Evolutionary conservation across 2,888 invertebrate genomes (phyloP).

Genomic region (Pomacea canaliculata): DNA sequence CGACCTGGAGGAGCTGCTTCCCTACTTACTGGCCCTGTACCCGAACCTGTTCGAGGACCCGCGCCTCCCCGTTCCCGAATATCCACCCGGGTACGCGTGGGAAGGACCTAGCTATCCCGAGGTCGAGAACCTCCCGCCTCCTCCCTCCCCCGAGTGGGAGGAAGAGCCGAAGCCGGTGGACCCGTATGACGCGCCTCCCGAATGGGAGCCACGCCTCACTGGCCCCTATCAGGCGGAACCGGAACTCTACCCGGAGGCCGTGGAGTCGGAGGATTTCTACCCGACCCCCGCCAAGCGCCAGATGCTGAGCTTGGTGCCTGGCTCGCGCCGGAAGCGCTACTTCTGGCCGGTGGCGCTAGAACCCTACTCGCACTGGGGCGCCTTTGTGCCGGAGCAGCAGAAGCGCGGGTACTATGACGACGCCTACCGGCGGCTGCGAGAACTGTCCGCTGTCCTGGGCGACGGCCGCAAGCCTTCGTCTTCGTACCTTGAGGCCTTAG

Average conservation of each 20-base stretch:
- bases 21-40: constrained; percentile 27
- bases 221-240: constrained; percentile 7
- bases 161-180: constrained; percentile 1
- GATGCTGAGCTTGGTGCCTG: constrained; percentile 33
- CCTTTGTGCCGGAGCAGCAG: constrained; percentile 37
- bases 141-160: constrained; percentile 2
- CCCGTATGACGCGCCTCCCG: constrained; percentile 9
- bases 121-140: constrained; percentile 5
- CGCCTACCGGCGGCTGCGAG: constrained; percentile 37
- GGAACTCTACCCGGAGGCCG: constrained; percentile 18
- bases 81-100: constrained; percentile 20
- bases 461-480: constrained; percentile 31
- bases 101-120: constrained; percentile 19
- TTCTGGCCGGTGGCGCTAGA: constrained; percentile 40
- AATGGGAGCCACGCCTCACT: constrained; percentile 4
- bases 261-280: constrained; percentile 20
- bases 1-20: constrained; percentile 24
- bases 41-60: constrained; percentile 14
- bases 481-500: constrained; percentile 17
- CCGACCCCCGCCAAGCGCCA: constrained; percentile 31
- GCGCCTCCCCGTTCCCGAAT: neutral
- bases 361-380: constrained; percentile 41
- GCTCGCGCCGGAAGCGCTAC: constrained; percentile 32
- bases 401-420: constrained; percentile 31
- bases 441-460: constrained; percentile 38